These are phyloP conservation scores for Caenorhabditis sulstoni DNA, from an alignment of 2,888 invertebrate genomes.

Conservation along the genomic window DNA sequence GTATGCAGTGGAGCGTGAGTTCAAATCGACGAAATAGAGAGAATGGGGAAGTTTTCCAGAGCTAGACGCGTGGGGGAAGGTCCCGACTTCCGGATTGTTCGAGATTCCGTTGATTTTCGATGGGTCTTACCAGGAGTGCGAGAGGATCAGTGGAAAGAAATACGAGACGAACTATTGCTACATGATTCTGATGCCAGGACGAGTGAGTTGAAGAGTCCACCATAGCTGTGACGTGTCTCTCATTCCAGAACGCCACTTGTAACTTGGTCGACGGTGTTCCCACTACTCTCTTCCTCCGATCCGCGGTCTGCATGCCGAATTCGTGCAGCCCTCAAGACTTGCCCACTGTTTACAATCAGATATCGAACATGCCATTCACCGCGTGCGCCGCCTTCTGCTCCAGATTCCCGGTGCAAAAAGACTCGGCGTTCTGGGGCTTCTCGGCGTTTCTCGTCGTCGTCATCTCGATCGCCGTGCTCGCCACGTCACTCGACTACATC, in stretches of 20 bases:
- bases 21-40: background rate
- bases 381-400: conserved; percentile 39
- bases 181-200: conserved; percentile 30
- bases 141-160: conserved; percentile 33
- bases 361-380: conserved; percentile 30
- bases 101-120: conserved; percentile 30
- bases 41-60: too few species aligned
- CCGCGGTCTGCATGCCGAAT: conserved; percentile 58
- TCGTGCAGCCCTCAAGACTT: conserved; percentile 41
- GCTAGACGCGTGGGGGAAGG: conserved; percentile 50
- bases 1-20: conserved; percentile 48
- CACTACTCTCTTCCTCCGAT: conserved; percentile 20
- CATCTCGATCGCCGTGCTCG: conserved; percentile 8
- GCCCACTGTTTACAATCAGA: conserved; percentile 38
- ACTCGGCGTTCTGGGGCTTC: conserved; percentile 44
- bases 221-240: too few species aligned
- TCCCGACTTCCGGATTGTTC: conserved; percentile 30
- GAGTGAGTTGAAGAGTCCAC: background rate
- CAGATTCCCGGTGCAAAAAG: conserved; percentile 29
- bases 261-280: conserved; percentile 15
- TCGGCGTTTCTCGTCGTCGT: conserved; percentile 37
- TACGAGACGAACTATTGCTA: conserved; percentile 59
- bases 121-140: conserved; percentile 55
- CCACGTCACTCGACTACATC: conserved; percentile 35
- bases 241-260: conserved; percentile 32